A percentile compares a stretch with the other conserved stretches of the same genome.
These are phyloP conservation scores for Nothobranchius furzeri DNA, from an alignment of 2,113 vertebrate species.

Conservation along the genomic window DNA sequence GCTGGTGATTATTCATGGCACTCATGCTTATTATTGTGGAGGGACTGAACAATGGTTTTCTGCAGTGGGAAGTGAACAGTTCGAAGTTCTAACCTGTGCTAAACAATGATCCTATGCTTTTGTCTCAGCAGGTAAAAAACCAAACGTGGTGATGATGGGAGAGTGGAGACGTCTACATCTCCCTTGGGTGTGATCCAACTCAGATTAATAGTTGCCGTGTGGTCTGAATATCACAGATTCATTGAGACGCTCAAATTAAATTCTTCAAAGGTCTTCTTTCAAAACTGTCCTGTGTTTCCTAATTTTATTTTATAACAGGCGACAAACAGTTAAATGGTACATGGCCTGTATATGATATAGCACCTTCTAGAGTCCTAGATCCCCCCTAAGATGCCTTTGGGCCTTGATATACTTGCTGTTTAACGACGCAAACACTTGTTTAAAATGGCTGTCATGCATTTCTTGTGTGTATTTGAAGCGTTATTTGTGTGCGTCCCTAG, in stretches of 20 bases:
- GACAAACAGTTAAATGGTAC: too few relatives aligned
- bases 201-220: constrained; percentile 71
- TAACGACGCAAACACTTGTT: too few relatives aligned
- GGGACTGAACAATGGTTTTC: constrained; percentile 61
- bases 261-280: too few relatives aligned
- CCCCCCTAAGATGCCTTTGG: too few relatives aligned
- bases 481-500: too few relatives aligned
- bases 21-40: constrained; percentile 62
- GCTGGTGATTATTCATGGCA: constrained; percentile 70
- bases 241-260: constrained; percentile 14
- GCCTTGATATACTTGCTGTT: too few relatives aligned
- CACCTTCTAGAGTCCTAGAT: too few relatives aligned
- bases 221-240: constrained; percentile 62
- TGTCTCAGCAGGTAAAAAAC: constrained; percentile 51
- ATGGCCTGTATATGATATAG: too few relatives aligned
- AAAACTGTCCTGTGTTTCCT: too few relatives aligned
- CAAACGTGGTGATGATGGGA: constrained; percentile 9
- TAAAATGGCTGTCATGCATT: too few relatives aligned
- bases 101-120: constrained; percentile 53
- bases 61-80: constrained; percentile 61
- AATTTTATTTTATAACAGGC: too few relatives aligned
- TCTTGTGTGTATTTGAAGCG: too few relatives aligned
- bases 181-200: constrained; percentile 64
- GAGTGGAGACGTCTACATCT: constrained; percentile 55
- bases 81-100: constrained; percentile 54